Base-by-base conservation (phyloP, 2,888 invertebrate species). In the Tillus elongatus region DNA sequence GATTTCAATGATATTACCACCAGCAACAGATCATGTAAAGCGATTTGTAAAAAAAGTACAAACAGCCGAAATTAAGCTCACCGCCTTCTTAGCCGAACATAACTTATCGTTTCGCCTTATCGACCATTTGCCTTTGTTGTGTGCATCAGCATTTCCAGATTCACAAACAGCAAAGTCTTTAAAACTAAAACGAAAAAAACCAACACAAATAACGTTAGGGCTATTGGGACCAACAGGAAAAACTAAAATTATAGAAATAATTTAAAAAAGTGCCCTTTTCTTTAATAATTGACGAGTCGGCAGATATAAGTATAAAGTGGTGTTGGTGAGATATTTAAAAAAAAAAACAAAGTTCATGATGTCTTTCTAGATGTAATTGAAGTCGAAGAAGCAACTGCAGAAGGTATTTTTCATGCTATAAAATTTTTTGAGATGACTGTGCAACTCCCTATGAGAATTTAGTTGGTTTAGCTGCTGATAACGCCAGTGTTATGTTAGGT, bases 221-320 rank as follows among this genome's bases (percentile, higher is more conserved):
- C 8, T 24, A 24, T 24, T 24, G n/a, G 24, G n/a, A 24, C 24
- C 24, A 8, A n/a, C 24, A 24, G 24, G 24, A 24, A 24, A 24
- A 24, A n/a, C 24, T 24, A 24, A n/a, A 8, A n/a, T 24, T 24
- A 24, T 24, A 24, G 24, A 24, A 24, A n/a, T 24, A 24, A 24
- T 24, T n/a, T 24, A 24, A n/a, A 24, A 24, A 24, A 6, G 6
- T 24, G 24, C 24, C 24, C 8, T 24, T 24, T n/a, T 24, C 24
- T 24, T 24, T 24, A 24, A 24, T 24, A 24, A n/a, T 24, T 24
- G 24, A 24, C n/a, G n/a, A 24, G 24, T 24, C 24, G 24, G n/a
- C 24, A 24, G 24, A 24, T n/a, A 24, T 24, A 8, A 24, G 24
- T n/a, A 8, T 24, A 24, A 24, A n/a, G 6, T 24, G 6, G 24